Conservation (phyloP, 2,113 vertebrate genomes). For the Ailurus styani region DNA sequence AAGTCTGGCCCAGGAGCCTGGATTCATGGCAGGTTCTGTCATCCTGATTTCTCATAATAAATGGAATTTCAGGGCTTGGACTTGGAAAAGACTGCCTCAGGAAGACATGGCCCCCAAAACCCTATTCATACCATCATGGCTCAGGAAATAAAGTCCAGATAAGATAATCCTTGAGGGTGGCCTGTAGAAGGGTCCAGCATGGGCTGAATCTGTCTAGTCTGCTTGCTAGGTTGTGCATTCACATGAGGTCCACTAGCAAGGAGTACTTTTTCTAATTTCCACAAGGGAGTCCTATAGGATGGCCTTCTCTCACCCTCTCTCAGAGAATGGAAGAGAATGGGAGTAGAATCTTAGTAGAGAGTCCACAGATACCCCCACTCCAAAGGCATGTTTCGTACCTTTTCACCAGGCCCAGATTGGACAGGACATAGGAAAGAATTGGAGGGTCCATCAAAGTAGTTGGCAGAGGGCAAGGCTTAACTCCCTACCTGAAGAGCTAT, state of each 20-base stretch:
- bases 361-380: not conserved
- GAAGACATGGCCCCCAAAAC: not conserved
- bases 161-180: not conserved
- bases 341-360: not conserved
- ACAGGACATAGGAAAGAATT: not conserved
- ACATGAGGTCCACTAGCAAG: too few species aligned
- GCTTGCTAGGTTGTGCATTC: not conserved
- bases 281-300: not conserved
- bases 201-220: not conserved
- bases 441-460: not conserved
- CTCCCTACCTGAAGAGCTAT: not conserved
- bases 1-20: not conserved
- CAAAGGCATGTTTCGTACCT: not conserved
- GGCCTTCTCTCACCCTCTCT: not conserved
- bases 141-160: not conserved
- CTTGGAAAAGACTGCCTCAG: not conserved
- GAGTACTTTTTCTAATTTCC: not conserved
- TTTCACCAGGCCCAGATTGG: not conserved
- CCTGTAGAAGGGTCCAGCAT: not conserved
- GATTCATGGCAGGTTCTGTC: not conserved
- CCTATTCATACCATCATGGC: not conserved
- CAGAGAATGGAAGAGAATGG: not conserved
- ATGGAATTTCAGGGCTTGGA: not conserved
- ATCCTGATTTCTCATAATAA: not conserved
- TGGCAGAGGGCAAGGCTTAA: not conserved